Evolutionary conservation across 1,140 invertebrate species (phyloP).

Genomic region (Streblospio benedicti): DNA sequence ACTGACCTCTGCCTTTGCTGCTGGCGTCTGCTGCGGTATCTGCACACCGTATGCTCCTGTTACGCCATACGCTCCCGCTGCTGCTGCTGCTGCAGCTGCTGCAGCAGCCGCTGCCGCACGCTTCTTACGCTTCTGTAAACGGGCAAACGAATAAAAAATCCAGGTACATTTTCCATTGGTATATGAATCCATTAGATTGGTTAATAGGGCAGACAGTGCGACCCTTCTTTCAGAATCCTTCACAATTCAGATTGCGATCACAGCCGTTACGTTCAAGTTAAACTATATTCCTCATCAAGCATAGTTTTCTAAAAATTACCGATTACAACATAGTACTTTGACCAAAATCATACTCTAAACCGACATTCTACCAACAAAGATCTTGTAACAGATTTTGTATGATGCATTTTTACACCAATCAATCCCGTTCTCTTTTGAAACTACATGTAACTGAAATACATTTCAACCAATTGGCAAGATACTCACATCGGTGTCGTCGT

Average conservation of each 20-base stretch:
- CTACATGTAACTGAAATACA: neutral
- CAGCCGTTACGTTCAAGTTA: neutral
- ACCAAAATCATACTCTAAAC: no score
- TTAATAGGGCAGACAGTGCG: neutral
- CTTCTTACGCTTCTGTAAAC: neutral
- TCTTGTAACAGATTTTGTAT: no score
- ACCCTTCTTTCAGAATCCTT: neutral
- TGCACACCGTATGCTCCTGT: neutral
- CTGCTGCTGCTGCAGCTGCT: slow-evolving; percentile 1
- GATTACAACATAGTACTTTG: no score
- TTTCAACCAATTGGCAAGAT: neutral
- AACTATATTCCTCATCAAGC: no score
- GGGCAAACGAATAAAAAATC: neutral
- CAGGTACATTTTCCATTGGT: neutral
- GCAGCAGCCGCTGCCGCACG: neutral
- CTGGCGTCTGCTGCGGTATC: neutral
- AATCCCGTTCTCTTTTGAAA: neutral
- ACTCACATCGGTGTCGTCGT: neutral
- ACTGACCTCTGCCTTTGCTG: slow-evolving; percentile 6
- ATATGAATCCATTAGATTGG: neutral
- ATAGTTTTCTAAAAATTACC: no score
- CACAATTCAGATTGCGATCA: neutral
- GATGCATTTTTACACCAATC: no score
- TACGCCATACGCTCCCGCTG: neutral
- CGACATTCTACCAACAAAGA: no score